Conservation (phyloP, 2,888 invertebrate genomes). For the Germaria angustata region DNA sequence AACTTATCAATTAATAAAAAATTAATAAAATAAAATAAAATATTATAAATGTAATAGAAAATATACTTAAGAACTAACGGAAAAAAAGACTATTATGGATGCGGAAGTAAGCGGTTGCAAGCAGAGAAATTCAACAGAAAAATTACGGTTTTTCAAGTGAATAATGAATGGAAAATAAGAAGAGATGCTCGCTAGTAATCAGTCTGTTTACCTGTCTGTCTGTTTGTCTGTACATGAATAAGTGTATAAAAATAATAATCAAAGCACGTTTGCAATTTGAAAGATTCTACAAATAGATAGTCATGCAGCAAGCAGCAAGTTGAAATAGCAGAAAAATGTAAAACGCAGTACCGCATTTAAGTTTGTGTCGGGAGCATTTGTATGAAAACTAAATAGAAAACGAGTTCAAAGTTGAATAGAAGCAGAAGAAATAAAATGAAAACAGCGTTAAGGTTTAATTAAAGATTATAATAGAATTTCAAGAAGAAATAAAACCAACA, state of each 20-base stretch:
- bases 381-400: not conserved
- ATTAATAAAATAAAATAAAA: not conserved
- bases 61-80: constrained; percentile 44
- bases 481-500: not conserved
- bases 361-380: not conserved
- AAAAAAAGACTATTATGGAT: constrained; percentile 33
- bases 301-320: constrained; percentile 47
- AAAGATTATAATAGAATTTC: constrained; percentile 36
- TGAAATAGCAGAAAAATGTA: not conserved
- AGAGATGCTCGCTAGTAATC: not conserved
- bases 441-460: constrained; percentile 60
- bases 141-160: constrained; percentile 28
- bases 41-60: constrained; percentile 9
- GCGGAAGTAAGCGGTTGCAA: constrained; percentile 31
- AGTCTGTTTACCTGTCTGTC: not conserved
- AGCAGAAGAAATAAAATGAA: not conserved
- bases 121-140: not conserved
- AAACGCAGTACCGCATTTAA: not conserved
- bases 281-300: not conserved
- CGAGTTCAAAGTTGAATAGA: constrained; percentile 58
- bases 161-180: not conserved
- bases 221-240: not conserved
- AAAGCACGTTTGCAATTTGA: constrained; percentile 45
- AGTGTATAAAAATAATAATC: constrained; percentile 20
- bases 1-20: constrained; percentile 34